These are phyloP conservation scores for Bovichtus variegatus DNA, from an alignment of 2,797 vertebrate genomes.

Conservation along the genomic window DNA sequence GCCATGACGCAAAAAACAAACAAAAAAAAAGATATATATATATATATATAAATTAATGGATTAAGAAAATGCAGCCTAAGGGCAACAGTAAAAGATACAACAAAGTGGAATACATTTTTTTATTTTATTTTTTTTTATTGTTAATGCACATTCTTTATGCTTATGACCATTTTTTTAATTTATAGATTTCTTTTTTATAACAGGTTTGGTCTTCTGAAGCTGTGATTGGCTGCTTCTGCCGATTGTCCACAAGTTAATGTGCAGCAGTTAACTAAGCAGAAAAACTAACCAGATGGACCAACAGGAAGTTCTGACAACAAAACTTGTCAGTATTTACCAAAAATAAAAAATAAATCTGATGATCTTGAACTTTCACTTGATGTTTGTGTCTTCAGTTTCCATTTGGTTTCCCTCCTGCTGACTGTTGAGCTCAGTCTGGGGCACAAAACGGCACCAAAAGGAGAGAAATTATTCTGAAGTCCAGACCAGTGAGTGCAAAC, in stretches of 20 bases:
- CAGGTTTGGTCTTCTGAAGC: slow-evolving; percentile 3
- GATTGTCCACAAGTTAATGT: slow-evolving; percentile 12
- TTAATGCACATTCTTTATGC: not conserved
- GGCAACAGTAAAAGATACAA: not conserved
- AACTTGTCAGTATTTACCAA: not conserved
- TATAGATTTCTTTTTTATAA: not conserved
- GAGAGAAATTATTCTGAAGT: not conserved
- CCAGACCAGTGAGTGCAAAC: not conserved
- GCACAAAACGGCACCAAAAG: not conserved
- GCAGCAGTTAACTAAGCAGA: not conserved
- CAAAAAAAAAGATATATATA: too few relatives aligned
- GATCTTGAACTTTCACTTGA: not conserved
- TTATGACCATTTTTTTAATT: not conserved
- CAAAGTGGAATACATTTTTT: not conserved
- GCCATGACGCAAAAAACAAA: not conserved
- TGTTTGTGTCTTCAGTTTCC: not conserved
- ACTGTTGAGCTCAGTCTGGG: not conserved
- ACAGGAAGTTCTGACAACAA: not conserved
- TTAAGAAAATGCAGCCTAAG: not conserved
- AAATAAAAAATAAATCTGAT: slow-evolving; percentile 19
- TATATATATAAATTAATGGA: too few relatives aligned
- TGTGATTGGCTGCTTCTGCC: slow-evolving; percentile 12
- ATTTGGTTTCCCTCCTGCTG: not conserved
- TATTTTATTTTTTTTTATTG: not conserved
- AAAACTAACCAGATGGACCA: not conserved